Conservation (phyloP, 2,113 vertebrate species). For the Isurus oxyrinchus region DNA sequence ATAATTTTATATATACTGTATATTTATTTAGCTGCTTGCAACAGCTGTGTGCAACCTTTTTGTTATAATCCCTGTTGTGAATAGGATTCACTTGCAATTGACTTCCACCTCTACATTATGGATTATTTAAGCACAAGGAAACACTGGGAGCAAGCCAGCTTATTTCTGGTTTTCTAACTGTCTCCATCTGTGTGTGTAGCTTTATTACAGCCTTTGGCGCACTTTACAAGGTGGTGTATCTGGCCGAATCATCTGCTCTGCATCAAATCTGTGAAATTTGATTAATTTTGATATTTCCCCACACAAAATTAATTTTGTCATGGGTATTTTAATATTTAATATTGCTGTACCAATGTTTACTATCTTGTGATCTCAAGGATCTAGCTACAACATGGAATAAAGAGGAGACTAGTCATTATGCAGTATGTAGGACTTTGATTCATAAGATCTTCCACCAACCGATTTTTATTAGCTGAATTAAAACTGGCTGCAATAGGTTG, state of each 20-base stretch:
- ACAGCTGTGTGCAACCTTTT: not conserved
- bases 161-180: conserved; percentile 24
- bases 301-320: not conserved
- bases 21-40: not conserved
- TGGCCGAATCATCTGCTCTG: not conserved
- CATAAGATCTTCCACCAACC: not conserved
- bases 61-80: not conserved
- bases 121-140: not conserved
- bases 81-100: not conserved
- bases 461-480: not conserved
- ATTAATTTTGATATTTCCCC: not conserved
- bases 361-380: not conserved
- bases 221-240: not conserved
- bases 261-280: not conserved
- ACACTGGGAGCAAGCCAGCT: not conserved
- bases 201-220: not conserved
- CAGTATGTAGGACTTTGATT: not conserved
- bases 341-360: not conserved
- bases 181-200: not conserved
- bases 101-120: not conserved
- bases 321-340: too few relatives aligned
- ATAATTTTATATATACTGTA: not conserved
- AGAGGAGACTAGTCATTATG: not conserved
- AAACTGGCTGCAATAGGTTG: not conserved
- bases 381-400: not conserved